phyloP scores from a whole-genome alignment of 37 sponge, comb jelly and placozoan species.

The Beroe forskalii region DNA sequence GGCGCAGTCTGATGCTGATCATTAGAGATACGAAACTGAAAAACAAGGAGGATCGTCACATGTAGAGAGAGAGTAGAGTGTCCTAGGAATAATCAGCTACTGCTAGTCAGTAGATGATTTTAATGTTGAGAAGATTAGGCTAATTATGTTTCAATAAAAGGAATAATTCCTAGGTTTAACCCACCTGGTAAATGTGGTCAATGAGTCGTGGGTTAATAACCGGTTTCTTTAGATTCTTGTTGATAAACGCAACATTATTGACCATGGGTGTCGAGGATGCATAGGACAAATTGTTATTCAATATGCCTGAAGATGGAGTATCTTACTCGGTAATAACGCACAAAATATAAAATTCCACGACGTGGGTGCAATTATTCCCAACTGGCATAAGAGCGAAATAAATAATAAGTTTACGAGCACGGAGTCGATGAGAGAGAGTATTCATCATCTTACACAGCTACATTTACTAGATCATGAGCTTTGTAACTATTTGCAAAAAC shows the following conservation, averaged over 20 bases:
- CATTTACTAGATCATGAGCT: not conserved
- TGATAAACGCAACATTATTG: conserved; percentile 1
- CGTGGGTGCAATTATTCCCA: not conserved
- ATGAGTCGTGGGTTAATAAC: conserved; percentile 50
- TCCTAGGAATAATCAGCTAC: too few species aligned
- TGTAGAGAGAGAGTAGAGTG: too few species aligned
- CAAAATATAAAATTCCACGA: not conserved
- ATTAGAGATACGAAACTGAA: not conserved
- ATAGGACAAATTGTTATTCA: conserved; percentile 40
- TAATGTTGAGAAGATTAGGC: not conserved
- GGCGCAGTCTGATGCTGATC: not conserved
- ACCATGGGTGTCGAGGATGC: conserved; percentile 61
- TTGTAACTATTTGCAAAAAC: not conserved
- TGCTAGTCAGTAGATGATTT: not conserved
- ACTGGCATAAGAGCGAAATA: not conserved
- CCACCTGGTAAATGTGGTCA: conserved; percentile 20
- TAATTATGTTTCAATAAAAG: not conserved
- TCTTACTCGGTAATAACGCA: not conserved
- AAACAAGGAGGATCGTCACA: not conserved
- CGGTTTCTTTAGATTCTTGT: conserved; percentile 42
- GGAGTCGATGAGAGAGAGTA: not conserved
- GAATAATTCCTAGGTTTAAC: not conserved
- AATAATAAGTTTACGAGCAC: not conserved
- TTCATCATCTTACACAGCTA: not conserved
- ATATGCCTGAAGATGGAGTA: not conserved